A percentile compares a stretch with the other conserved stretches of the same genome.
These are phyloP conservation scores for Anolis carolinensis DNA, from an alignment of 2,113 vertebrate species.

Conservation along the genomic window DNA sequence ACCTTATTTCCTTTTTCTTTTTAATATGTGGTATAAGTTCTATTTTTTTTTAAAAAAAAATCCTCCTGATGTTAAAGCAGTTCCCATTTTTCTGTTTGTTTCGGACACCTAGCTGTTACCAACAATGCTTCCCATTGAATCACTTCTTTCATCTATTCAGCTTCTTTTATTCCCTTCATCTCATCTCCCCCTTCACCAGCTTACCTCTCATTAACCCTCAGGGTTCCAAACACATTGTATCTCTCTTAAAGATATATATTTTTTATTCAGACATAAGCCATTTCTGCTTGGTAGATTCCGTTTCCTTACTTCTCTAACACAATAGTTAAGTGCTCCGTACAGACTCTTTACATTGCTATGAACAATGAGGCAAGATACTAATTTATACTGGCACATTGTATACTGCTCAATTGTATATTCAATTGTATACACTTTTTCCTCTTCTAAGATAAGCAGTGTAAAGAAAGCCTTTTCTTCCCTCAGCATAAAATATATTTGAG, in stretches of 20 bases:
- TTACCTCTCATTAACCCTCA: slow-evolving; percentile 78
- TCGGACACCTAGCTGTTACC: slow-evolving; percentile 76
- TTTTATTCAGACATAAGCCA: slow-evolving; percentile 54
- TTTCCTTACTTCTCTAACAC: slow-evolving; percentile 64
- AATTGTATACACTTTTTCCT: slow-evolving; percentile 10
- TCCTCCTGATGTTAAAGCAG: slow-evolving; percentile 71
- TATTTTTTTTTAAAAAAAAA: slow-evolving; percentile 56
- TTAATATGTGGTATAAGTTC: slow-evolving; percentile 69
- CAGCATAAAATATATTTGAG: slow-evolving; percentile 44
- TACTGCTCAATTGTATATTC: slow-evolving; percentile 48
- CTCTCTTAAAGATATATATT: slow-evolving; percentile 59
- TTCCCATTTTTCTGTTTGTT: slow-evolving; percentile 78
- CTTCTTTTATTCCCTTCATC: slow-evolving; percentile 71
- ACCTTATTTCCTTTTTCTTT: slow-evolving; percentile 77
- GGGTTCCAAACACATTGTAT: slow-evolving; percentile 61
- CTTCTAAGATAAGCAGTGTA: slow-evolving; percentile 41
- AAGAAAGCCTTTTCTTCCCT: slow-evolving; percentile 52
- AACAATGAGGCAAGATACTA: slow-evolving; percentile 63
- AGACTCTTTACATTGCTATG: slow-evolving; percentile 27
- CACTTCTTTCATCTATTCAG: slow-evolving; percentile 74
- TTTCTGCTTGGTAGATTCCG: slow-evolving; percentile 55
- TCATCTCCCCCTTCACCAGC: slow-evolving; percentile 64
- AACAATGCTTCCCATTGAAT: slow-evolving; percentile 76
- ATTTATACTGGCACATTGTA: slow-evolving; percentile 58
- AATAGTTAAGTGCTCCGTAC: slow-evolving; percentile 51